Conservation (phyloP, 2,113 vertebrate genomes). For the Myotis davidii region DNA sequence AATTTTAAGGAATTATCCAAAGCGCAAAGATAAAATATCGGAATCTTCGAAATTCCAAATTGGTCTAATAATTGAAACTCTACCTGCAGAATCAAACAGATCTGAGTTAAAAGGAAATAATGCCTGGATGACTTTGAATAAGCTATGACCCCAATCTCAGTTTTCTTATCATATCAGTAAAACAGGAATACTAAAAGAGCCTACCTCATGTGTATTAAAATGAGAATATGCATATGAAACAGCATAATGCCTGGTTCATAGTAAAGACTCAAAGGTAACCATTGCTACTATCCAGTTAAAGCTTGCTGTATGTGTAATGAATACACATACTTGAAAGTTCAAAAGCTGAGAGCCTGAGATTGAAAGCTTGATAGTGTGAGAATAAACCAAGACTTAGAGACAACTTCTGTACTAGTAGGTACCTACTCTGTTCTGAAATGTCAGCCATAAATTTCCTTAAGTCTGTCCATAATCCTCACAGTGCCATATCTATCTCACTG, state of each 20-base stretch:
- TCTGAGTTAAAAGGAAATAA: slow-evolving; percentile 20
- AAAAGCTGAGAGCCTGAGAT: background rate
- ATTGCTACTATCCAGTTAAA: background rate
- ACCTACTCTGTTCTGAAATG: background rate
- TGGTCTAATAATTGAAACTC: slow-evolving; percentile 1
- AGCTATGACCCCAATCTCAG: background rate
- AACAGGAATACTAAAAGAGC: background rate
- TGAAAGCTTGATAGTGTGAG: background rate
- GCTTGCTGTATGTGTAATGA: background rate
- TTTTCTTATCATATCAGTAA: background rate
- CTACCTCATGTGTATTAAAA: background rate
- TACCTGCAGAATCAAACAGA: background rate
- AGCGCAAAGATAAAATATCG: slow-evolving; percentile 54
- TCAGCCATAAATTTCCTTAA: background rate
- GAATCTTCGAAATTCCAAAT: slow-evolving; percentile 53
- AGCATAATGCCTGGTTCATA: background rate
- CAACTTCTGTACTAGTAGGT: background rate
- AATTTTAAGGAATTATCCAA: slow-evolving; percentile 69
- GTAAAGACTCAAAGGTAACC: background rate
- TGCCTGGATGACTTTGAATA: background rate
- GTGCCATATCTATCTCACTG: background rate
- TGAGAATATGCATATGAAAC: background rate
- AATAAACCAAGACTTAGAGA: background rate
- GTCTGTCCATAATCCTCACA: background rate
- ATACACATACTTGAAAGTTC: background rate